Percentiles rank a stretch among this genome's conserved stretches.
Conservation (phyloP, 2,797 vertebrate genomes). For the Decapterus maruadsi region DNA sequence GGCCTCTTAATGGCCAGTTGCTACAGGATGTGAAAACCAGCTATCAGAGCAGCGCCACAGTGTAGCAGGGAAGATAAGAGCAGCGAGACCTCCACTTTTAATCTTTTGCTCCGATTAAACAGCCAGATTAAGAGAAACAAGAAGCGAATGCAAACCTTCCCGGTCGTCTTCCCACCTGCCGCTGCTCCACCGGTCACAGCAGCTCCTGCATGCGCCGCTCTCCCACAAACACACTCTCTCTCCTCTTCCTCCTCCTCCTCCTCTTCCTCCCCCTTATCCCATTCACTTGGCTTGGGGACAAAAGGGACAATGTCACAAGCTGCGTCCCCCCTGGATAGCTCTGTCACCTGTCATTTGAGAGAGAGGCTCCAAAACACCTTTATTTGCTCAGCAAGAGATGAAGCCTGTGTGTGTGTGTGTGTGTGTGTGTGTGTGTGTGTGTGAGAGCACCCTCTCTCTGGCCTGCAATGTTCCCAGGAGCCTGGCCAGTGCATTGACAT, state of each 20-base stretch:
- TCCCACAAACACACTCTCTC: too few relatives aligned
- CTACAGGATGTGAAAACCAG: neutral
- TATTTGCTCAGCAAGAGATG: conserved; percentile 59
- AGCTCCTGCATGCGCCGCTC: neutral
- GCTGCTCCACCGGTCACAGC: conserved; percentile 7
- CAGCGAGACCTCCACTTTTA: conserved; percentile 5
- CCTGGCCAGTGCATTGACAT: conserved; percentile 53
- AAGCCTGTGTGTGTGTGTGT: conserved; percentile 9
- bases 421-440: neutral
- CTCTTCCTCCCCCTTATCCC: conserved; percentile 18
- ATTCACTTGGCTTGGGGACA: conserved; percentile 55
- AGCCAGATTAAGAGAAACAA: conserved; percentile 14
- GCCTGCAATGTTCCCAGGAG: conserved; percentile 49
- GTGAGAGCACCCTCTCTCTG: neutral
- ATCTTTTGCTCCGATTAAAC: conserved; percentile 33
- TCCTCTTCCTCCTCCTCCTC: too few relatives aligned
- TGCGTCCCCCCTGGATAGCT: conserved; percentile 22
- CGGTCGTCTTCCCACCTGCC: conserved; percentile 15
- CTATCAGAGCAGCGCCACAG: neutral
- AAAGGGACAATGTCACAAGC: conserved; percentile 54
- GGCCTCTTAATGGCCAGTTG: neutral
- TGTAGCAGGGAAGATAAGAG: neutral
- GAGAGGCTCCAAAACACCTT: conserved; percentile 61
- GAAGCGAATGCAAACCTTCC: conserved; percentile 24
- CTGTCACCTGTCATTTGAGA: conserved; percentile 70